Evolutionary conservation across 2,888 invertebrate genomes (phyloP).

Genomic region (Leptinotarsa haldemani): DNA sequence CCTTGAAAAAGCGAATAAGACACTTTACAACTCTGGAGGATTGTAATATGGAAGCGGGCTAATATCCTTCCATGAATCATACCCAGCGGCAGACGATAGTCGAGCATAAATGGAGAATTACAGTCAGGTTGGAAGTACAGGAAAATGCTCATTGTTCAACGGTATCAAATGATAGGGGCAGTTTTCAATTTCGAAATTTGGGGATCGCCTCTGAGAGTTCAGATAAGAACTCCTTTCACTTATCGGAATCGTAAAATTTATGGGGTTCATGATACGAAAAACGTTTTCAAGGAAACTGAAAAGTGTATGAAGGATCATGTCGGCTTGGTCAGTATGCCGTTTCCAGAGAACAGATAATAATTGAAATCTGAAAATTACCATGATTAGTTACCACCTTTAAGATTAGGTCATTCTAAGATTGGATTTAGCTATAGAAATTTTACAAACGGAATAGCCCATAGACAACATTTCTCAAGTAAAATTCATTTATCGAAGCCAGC

Average conservation of each 20-base stretch:
- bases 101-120: conserved; percentile 10
- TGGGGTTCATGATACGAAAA: not conserved
- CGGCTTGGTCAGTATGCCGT: no score
- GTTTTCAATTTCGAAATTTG: not conserved
- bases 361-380: no score
- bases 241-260: not conserved
- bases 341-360: no score
- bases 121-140: not conserved
- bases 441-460: no score
- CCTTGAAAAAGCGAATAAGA: conserved; percentile 20
- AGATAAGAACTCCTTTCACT: not conserved
- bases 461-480: no score
- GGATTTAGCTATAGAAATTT: no score
- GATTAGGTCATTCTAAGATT: no score
- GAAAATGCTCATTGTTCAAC: not conserved
- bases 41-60: conserved; percentile 22
- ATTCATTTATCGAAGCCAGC: no score
- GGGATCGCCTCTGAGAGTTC: not conserved
- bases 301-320: no score
- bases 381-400: no score
- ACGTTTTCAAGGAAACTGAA: not conserved
- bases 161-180: not conserved
- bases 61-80: conserved; percentile 29
- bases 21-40: conserved; percentile 14
- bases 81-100: conserved; percentile 21